These are phyloP conservation scores for Prionailurus viverrinus DNA, from an alignment of 2,113 vertebrate species.

Conservation along the genomic window DNA sequence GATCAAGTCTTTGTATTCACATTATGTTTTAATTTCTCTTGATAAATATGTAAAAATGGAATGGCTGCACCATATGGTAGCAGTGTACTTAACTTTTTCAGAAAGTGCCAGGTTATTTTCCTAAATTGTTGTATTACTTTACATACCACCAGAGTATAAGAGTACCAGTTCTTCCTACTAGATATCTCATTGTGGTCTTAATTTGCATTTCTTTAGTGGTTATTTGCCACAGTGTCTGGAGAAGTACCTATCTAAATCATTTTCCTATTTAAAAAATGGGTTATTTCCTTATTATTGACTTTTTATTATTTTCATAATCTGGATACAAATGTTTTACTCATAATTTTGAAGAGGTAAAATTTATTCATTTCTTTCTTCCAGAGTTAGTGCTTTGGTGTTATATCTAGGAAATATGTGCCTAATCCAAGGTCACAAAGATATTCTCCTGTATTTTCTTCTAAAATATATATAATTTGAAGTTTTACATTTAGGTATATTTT, in stretches of 20 bases:
- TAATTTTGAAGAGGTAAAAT: not conserved
- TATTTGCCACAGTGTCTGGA: not conserved
- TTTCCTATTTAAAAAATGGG: not conserved
- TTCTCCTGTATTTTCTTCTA: not conserved
- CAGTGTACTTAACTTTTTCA: not conserved
- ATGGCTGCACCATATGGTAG: not conserved
- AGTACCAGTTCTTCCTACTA: not conserved
- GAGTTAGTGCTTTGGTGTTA: not conserved
- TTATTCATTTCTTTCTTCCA: constrained; percentile 12
- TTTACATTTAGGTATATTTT: not conserved
- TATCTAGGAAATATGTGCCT: not conserved
- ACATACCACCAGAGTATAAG: not conserved
- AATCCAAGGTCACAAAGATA: not conserved
- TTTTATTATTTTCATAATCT: not conserved
- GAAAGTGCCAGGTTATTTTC: not conserved
- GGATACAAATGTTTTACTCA: not conserved
- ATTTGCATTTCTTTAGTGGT: not conserved
- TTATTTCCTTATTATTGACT: not conserved
- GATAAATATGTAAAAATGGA: not conserved
- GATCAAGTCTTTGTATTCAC: not conserved
- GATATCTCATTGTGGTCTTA: not conserved
- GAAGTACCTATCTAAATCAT: not conserved
- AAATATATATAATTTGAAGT: not conserved
- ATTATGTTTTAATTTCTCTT: not conserved
- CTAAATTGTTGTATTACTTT: not conserved